Conservation (phyloP, 2,113 vertebrate species). For the Melanocharis versteri region DNA sequence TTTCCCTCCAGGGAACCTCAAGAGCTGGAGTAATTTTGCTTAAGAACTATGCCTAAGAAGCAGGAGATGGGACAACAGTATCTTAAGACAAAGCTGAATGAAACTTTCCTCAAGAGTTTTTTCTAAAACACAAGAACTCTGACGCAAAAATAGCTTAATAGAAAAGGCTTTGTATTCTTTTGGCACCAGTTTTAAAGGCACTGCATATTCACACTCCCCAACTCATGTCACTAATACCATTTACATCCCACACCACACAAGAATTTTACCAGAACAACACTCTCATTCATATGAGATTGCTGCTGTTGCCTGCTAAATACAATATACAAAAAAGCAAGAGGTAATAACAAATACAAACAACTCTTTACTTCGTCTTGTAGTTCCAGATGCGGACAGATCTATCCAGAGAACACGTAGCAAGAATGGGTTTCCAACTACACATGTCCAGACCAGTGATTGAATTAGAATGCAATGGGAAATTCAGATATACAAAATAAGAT, state of each 20-base stretch:
- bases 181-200: not conserved
- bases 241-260: not conserved
- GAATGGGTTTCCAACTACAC: conserved; percentile 86
- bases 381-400: conserved; percentile 93
- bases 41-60: not conserved
- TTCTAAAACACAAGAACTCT: not conserved
- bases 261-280: not conserved
- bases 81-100: not conserved
- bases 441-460: conserved; percentile 84
- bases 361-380: conserved; percentile 86
- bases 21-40: not conserved
- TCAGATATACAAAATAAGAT: conserved; percentile 82
- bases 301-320: not conserved
- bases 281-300: not conserved
- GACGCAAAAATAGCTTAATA: not conserved
- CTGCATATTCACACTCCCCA: not conserved
- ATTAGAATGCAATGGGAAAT: conserved; percentile 83
- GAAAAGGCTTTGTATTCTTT: not conserved
- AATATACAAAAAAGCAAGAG: not conserved
- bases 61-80: not conserved
- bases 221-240: not conserved
- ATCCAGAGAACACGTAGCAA: conserved; percentile 91
- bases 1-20: not conserved
- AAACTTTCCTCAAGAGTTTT: not conserved
- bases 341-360: not conserved